phyloP scores from a whole-genome alignment of 2,888 invertebrate genomes.

The Strigamia transsilvanica region DNA sequence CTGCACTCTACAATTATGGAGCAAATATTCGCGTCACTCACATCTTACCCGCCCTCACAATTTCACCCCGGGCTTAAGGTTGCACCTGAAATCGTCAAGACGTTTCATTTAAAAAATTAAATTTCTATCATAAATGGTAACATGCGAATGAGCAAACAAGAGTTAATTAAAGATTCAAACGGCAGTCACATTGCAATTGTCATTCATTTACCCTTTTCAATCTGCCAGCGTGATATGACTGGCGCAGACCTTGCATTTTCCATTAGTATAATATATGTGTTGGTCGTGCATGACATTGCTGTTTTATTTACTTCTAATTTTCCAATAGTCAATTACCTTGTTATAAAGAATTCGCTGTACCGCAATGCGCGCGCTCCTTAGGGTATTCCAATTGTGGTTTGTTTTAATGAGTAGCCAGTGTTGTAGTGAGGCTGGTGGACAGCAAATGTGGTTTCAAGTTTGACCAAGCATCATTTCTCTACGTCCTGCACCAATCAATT shows the following conservation, averaged over 20 bases:
- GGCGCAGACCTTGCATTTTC: not conserved
- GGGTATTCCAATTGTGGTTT: conserved; percentile 32
- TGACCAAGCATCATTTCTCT: conserved; percentile 32
- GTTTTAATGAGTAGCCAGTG: conserved; percentile 19
- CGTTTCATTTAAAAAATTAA: not conserved
- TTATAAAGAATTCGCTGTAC: not conserved
- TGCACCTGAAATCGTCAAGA: conserved; percentile 1
- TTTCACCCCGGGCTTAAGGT: not conserved
- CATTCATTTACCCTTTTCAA: conserved; percentile 5
- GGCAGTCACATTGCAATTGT: conserved; percentile 1
- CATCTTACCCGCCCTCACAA: not conserved
- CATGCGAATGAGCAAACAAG: not conserved
- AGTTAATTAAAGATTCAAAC: not conserved
- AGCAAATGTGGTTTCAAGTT: conserved; percentile 27
- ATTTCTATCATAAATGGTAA: not conserved
- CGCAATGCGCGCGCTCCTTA: not conserved
- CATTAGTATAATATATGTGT: conserved; percentile 12
- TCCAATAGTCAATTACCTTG: conserved; percentile 27
- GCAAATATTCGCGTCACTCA: not conserved
- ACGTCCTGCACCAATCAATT: not conserved
- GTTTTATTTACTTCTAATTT: conserved; percentile 25
- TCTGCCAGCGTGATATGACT: not conserved
- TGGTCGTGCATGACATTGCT: conserved; percentile 32
- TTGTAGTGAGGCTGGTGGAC: conserved; percentile 3
- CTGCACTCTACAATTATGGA: conserved; percentile 25